Percentiles rank a stretch among this genome's conserved stretches.
Evolutionary conservation across 2,797 vertebrate genomes (phyloP).

Genomic region (Chelonia mydas): DNA sequence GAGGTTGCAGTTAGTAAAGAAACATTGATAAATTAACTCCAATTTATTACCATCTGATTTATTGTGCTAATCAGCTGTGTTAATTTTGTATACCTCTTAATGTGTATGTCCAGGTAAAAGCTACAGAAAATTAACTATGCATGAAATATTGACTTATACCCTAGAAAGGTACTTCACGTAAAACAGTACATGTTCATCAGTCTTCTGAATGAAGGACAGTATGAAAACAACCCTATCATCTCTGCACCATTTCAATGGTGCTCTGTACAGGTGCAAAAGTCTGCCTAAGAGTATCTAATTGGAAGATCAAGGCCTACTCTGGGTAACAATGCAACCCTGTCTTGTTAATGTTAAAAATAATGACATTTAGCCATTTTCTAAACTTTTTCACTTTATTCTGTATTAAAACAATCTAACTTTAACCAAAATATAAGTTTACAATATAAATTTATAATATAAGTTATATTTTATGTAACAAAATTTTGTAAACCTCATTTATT

Average conservation of each 20-base stretch:
- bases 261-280: neutral
- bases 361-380: constrained; percentile 5
- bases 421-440: constrained; percentile 44
- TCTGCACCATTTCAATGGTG: neutral
- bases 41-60: rapidly evolving
- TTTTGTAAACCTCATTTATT: constrained; percentile 79
- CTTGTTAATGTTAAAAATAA: rapidly evolving
- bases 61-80: neutral
- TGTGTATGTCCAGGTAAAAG: rapidly evolving
- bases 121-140: neutral
- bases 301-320: neutral
- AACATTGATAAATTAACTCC: neutral
- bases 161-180: rapidly evolving
- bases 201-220: rapidly evolving
- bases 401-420: neutral
- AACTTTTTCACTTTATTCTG: neutral
- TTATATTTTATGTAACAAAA: constrained; percentile 70
- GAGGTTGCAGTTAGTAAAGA: rapidly evolving
- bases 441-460: no score
- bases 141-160: neutral
- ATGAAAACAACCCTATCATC: neutral
- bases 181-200: rapidly evolving
- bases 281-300: neutral
- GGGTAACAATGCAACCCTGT: rapidly evolving
- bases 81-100: neutral